Percentiles rank a stretch among this genome's conserved stretches.
These are phyloP conservation scores for Sphecodes monilicornis DNA, from an alignment of 2,888 invertebrate genomes.

Conservation along the genomic window DNA sequence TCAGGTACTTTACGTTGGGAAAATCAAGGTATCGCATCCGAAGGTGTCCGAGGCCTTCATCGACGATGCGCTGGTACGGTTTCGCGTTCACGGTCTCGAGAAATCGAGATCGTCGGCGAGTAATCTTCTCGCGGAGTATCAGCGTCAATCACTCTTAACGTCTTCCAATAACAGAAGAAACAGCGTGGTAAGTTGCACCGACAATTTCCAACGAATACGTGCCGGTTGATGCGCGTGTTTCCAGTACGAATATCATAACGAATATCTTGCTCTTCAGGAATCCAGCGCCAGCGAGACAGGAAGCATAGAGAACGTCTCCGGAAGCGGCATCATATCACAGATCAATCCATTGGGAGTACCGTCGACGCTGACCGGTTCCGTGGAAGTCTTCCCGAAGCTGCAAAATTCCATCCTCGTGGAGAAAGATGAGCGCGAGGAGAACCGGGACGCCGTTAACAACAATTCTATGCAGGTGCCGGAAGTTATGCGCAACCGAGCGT, in stretches of 20 bases:
- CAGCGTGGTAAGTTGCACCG: conserved; percentile 75
- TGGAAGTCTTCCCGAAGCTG: conserved; percentile 77
- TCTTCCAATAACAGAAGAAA: conserved; percentile 78
- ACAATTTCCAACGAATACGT: not conserved
- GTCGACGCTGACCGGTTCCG: conserved; percentile 76
- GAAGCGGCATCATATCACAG: conserved; percentile 82
- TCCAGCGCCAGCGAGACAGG: conserved; percentile 80
- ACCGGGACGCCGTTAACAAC: conserved; percentile 65
- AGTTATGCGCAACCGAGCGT: conserved; percentile 84
- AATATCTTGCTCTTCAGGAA: conserved; percentile 71
- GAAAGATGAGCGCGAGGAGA: conserved; percentile 70
- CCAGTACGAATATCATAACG: not conserved
- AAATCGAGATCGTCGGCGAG: conserved; percentile 86
- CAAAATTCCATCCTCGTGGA: conserved; percentile 62
- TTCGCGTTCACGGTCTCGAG: conserved; percentile 92
- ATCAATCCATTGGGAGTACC: conserved; percentile 73
- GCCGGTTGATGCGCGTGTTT: not conserved
- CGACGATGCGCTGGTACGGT: conserved; percentile 95
- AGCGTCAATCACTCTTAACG: conserved; percentile 75
- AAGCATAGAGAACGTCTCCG: conserved; percentile 80
- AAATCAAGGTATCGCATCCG: conserved; percentile 94
- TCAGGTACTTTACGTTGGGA: conserved; percentile 95
- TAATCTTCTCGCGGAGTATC: conserved; percentile 85
- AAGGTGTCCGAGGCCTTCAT: conserved; percentile 95
- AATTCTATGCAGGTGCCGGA: conserved; percentile 78